phyloP scores from a whole-genome alignment of 30 jellyfish, hydroid and myxozoan genomes.

The Hydra vulgaris region DNA sequence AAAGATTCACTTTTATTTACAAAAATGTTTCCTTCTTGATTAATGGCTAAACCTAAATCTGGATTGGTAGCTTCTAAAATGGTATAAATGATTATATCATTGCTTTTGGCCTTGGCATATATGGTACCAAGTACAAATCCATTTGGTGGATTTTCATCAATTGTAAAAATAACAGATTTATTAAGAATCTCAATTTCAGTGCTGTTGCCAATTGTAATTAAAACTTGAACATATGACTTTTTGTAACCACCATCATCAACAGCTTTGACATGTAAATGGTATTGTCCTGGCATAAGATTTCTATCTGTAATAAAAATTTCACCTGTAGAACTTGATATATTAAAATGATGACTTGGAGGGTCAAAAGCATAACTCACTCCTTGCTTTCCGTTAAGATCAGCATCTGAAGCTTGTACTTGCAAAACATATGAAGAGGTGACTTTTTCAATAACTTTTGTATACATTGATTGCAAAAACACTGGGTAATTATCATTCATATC shows the following conservation, averaged over 20 bases:
- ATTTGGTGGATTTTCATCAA: conserved; percentile 59
- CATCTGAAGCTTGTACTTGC: conserved; percentile 63
- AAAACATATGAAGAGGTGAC: conserved; percentile 30
- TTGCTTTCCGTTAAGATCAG: conserved; percentile 49
- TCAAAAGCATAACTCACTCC: conserved; percentile 48
- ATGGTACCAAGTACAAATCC: conserved; percentile 44
- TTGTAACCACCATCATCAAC: conserved; percentile 30
- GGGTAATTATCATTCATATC: conserved; percentile 91
- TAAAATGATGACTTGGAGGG: conserved; percentile 31
- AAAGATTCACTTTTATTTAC: conserved; percentile 68
- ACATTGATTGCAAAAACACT: conserved; percentile 48
- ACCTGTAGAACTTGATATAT: conserved; percentile 50
- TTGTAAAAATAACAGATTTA: conserved; percentile 45
- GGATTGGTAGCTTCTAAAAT: conserved; percentile 32
- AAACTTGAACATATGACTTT: conserved; percentile 34
- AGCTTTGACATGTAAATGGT: conserved; percentile 63
- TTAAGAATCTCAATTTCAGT: conserved; percentile 46
- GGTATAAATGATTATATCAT: conserved; percentile 32
- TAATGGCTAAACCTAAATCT: conserved; percentile 41
- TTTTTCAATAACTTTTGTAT: conserved; percentile 16
- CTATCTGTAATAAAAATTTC: conserved; percentile 21
- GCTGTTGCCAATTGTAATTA: conserved; percentile 65
- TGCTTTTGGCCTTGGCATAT: conserved; percentile 54
- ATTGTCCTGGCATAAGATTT: conserved; percentile 48
- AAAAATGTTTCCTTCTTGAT: conserved; percentile 42